A percentile compares a stretch with the other conserved stretches of the same genome.
These are phyloP conservation scores for Lanius ludovicianus DNA, from an alignment of 2,113 vertebrate genomes.

Conservation along the genomic window DNA sequence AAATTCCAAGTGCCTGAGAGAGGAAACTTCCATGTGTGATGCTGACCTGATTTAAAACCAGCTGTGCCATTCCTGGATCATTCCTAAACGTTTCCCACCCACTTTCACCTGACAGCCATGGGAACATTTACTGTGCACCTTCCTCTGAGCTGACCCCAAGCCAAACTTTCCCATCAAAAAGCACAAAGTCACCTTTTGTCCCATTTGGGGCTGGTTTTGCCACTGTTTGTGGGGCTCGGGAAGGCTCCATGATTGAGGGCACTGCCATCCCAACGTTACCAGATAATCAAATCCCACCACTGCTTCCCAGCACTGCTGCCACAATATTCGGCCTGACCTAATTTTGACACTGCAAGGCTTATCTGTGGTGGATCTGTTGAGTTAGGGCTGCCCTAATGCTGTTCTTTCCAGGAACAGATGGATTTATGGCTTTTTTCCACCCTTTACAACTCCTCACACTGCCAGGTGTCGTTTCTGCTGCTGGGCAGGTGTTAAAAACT, in stretches of 20 bases:
- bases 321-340: neutral
- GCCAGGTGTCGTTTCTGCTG: neutral
- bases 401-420: neutral
- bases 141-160: neutral
- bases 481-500: neutral
- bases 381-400: neutral
- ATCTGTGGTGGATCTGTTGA: neutral
- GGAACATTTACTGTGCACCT: neutral
- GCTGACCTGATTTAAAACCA: neutral
- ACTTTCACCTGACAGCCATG: accelerated
- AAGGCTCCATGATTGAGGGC: neutral
- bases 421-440: neutral
- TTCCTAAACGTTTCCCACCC: neutral
- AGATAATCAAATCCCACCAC: neutral
- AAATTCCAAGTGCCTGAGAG: neutral
- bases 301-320: neutral
- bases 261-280: neutral
- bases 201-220: neutral
- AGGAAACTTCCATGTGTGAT: accelerated
- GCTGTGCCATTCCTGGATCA: neutral
- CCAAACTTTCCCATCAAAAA: neutral
- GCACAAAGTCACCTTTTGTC: neutral
- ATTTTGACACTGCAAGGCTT: neutral
- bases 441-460: neutral
- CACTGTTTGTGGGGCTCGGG: neutral